A percentile compares a stretch with the other conserved stretches of the same genome.
These are phyloP conservation scores for Cinclus cinclus DNA, from an alignment of 2,113 vertebrate species.

Conservation along the genomic window DNA sequence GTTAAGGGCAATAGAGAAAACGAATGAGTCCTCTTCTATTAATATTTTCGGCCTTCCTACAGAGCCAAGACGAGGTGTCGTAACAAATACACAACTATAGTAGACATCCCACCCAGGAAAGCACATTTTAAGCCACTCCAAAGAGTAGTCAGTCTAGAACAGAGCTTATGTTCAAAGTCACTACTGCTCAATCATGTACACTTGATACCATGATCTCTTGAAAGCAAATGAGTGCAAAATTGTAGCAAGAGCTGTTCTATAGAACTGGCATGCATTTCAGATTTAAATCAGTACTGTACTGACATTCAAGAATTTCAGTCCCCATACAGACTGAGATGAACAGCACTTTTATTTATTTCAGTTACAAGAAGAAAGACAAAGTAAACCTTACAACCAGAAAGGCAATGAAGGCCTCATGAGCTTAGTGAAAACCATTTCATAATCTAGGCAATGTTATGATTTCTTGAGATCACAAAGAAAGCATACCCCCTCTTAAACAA, in stretches of 20 bases:
- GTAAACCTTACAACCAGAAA: slow-evolving; percentile 71
- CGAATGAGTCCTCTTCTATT: neutral
- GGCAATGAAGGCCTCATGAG: slow-evolving; percentile 63
- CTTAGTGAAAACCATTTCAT: slow-evolving; percentile 50
- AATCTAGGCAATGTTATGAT: slow-evolving; percentile 39
- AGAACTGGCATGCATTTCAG: slow-evolving; percentile 15
- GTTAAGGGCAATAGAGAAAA: neutral
- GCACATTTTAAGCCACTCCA: neutral
- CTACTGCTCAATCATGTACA: neutral
- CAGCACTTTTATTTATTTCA: slow-evolving; percentile 80
- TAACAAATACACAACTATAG: neutral
- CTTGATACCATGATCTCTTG: neutral
- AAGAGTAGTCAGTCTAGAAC: neutral
- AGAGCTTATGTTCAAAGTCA: neutral
- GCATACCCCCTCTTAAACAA: slow-evolving; percentile 4
- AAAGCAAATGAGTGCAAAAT: neutral
- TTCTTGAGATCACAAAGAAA: slow-evolving; percentile 58
- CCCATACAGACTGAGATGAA: slow-evolving; percentile 79
- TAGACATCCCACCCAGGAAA: neutral
- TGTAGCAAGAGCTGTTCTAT: neutral
- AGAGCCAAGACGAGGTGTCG: neutral
- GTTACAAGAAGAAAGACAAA: slow-evolving; percentile 68
- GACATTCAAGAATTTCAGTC: slow-evolving; percentile 77
- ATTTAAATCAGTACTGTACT: slow-evolving; percentile 40
- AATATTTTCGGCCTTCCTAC: neutral